These are phyloP conservation scores for Myotis yumanensis DNA, from an alignment of 2,113 vertebrate species.

Conservation along the genomic window DNA sequence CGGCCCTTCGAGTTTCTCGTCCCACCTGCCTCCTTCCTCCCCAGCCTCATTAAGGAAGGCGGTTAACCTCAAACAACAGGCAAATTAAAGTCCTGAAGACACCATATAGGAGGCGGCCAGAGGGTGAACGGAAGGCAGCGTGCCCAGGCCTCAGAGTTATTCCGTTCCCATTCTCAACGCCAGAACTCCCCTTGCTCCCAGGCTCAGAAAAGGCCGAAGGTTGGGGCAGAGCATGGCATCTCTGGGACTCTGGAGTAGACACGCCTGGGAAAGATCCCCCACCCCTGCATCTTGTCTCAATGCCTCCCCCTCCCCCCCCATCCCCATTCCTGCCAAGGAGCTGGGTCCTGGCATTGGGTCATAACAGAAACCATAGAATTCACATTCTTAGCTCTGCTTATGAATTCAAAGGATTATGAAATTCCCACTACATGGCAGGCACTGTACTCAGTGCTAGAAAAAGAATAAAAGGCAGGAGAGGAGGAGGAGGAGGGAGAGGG, in stretches of 20 bases:
- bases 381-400: neutral
- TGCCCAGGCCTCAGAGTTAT: neutral
- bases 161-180: neutral
- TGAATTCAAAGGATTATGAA: neutral
- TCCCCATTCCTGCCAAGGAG: neutral
- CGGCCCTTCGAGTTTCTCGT: neutral
- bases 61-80: slow-evolving; percentile 46
- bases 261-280: neutral
- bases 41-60: slow-evolving; percentile 11
- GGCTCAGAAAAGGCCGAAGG: neutral
- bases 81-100: slow-evolving; percentile 8
- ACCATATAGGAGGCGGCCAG: neutral
- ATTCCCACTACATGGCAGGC: neutral
- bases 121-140: neutral
- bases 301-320: fast-evolving
- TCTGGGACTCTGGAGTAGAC: neutral
- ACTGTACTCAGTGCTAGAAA: neutral
- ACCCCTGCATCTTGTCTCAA: neutral
- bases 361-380: neutral
- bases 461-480: neutral
- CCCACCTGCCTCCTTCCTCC: neutral
- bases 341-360: neutral
- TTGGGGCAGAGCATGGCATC: neutral
- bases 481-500: neutral
- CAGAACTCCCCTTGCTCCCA: neutral